Conservation (phyloP, 1,140 invertebrate species). For the Mizuhopecten yessoensis region DNA sequence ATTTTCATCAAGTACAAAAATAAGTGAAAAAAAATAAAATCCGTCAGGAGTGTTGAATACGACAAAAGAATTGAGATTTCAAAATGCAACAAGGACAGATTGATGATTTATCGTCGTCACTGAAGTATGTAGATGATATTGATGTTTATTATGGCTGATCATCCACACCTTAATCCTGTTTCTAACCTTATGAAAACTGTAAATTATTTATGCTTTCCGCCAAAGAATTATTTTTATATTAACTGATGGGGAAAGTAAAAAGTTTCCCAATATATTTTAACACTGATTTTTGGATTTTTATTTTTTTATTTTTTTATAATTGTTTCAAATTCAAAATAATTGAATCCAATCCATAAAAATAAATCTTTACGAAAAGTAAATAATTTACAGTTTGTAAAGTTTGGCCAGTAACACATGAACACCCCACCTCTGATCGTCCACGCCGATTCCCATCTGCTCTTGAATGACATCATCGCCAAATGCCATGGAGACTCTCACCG, state of each 20-base stretch:
- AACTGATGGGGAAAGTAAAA: neutral
- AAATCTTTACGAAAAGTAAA: neutral
- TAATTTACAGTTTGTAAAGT: neutral
- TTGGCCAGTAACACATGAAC: neutral
- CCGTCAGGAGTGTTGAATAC: neutral
- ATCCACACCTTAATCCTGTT: neutral
- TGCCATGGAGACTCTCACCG: conserved; percentile 86
- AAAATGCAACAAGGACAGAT: neutral
- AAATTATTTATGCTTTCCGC: neutral
- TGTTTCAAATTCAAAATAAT: neutral
- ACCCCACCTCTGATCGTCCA: conserved; percentile 79
- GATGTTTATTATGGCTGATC: neutral
- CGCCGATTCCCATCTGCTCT: conserved; percentile 74
- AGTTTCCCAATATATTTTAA: neutral
- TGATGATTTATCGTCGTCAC: neutral
- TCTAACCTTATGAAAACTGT: neutral
- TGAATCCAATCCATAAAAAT: neutral
- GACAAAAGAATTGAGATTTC: neutral
- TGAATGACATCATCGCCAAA: conserved; percentile 89
- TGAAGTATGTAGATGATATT: neutral
- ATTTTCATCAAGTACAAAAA: neutral
- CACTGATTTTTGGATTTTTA: neutral
- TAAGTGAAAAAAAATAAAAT: neutral
- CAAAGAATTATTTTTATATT: neutral
- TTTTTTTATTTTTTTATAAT: too few relatives aligned